These are phyloP conservation scores for Pipa parva DNA, from an alignment of 2,113 vertebrate genomes.

Conservation along the genomic window DNA sequence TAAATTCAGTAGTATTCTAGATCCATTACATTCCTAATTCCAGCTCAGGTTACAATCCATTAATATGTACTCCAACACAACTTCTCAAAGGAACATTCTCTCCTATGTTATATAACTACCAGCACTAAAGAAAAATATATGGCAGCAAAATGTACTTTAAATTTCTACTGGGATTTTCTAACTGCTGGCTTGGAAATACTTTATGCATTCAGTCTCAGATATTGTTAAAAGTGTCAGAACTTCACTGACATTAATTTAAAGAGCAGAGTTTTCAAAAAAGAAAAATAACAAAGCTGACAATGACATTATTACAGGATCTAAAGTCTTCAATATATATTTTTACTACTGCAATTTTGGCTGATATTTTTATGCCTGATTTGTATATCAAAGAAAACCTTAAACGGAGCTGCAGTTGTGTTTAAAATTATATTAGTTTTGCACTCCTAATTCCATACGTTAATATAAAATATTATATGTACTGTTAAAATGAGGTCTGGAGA, in stretches of 20 bases:
- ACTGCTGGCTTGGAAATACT: slow-evolving; percentile 5
- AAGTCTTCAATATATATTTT: slow-evolving; percentile 26
- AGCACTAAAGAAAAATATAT: background rate
- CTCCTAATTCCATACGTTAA: background rate
- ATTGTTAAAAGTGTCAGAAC: slow-evolving; percentile 24
- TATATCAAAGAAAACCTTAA: background rate
- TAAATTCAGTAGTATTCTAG: too few species aligned
- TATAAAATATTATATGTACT: background rate
- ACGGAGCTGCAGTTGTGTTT: background rate
- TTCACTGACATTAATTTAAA: slow-evolving; percentile 23
- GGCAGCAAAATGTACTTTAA: slow-evolving; percentile 8
- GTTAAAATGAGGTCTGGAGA: background rate
- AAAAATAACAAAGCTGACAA: slow-evolving; percentile 16
- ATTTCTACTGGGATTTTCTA: slow-evolving; percentile 2
- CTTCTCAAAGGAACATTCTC: too few species aligned
- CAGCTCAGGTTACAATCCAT: too few species aligned
- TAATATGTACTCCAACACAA: too few species aligned
- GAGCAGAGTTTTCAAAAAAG: background rate
- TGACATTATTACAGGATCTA: slow-evolving; percentile 18
- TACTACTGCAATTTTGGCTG: slow-evolving; percentile 11
- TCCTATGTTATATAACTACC: slow-evolving; percentile 7
- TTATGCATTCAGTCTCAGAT: slow-evolving; percentile 8
- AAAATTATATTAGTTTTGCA: background rate
- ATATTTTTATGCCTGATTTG: slow-evolving; percentile 1
- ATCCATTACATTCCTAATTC: too few species aligned